phyloP scores from a whole-genome alignment of 1,140 invertebrate genomes.

The Spodoptera litura region DNA sequence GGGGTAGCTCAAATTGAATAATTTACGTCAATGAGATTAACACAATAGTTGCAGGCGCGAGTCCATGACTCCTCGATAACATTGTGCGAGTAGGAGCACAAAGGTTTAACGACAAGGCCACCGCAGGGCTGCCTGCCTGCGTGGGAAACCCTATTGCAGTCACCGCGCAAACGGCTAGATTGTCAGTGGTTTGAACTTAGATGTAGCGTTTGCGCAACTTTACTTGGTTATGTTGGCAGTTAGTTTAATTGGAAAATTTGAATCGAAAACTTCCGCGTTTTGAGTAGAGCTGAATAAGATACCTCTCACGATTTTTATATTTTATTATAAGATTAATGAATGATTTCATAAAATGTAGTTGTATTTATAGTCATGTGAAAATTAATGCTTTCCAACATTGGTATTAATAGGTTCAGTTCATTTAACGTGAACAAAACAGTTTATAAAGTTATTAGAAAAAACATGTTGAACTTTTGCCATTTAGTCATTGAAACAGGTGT shows the following conservation, averaged over 20 bases:
- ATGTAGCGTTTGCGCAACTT: conserved; percentile 18
- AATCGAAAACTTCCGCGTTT: conserved; percentile 20
- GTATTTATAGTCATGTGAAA: too few relatives aligned
- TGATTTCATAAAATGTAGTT: too few relatives aligned
- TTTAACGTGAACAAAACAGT: too few relatives aligned
- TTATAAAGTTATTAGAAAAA: neutral
- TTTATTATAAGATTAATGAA: too few relatives aligned
- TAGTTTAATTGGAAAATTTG: conserved; percentile 20
- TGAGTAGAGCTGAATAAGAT: neutral
- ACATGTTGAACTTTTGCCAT: conserved; percentile 19
- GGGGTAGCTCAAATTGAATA: conserved; percentile 29
- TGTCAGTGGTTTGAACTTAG: conserved; percentile 33
- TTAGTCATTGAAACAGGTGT: neutral
- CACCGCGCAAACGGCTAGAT: conserved; percentile 8
- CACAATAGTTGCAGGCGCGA: conserved; percentile 55
- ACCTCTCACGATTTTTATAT: neutral
- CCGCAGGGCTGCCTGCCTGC: conserved; percentile 54
- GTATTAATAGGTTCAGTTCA: too few relatives aligned
- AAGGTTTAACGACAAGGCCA: conserved; percentile 73
- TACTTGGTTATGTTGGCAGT: neutral
- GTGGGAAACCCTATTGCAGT: conserved; percentile 66
- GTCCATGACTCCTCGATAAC: conserved; percentile 69
- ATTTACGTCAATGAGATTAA: conserved; percentile 50
- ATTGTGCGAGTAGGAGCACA: conserved; percentile 57
- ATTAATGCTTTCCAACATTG: too few relatives aligned